phyloP scores from a whole-genome alignment of 2,888 invertebrate genomes.

The Aelia acuminata region DNA sequence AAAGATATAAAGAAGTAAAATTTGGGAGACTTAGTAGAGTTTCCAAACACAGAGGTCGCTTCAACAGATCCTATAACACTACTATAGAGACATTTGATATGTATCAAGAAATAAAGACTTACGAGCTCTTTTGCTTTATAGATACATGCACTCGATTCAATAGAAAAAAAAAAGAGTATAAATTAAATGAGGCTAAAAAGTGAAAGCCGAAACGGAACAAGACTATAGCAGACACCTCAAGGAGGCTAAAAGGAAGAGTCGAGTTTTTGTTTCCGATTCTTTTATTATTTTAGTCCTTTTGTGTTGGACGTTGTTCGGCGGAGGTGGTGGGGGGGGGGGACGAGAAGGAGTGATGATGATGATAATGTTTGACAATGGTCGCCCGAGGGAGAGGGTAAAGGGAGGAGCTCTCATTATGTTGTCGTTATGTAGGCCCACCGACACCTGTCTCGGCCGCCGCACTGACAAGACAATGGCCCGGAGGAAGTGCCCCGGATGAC shows the following conservation, averaged over 20 bases:
- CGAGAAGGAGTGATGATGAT: conserved; percentile 56
- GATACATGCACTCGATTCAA: background rate
- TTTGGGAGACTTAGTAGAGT: too few relatives aligned
- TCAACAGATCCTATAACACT: too few relatives aligned
- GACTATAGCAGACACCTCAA: background rate
- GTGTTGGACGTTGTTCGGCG: conserved; percentile 22
- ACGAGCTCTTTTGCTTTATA: background rate
- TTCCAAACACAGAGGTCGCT: too few relatives aligned
- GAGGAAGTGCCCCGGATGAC: conserved; percentile 52
- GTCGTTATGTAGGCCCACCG: conserved; percentile 51
- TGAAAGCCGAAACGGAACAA: background rate
- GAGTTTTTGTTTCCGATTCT: conserved; percentile 34
- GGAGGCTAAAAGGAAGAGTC: conserved; percentile 51
- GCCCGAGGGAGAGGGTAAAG: conserved; percentile 36
- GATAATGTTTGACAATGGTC: conserved; percentile 58
- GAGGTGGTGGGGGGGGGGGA: conserved; percentile 35
- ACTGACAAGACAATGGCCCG: conserved; percentile 49
- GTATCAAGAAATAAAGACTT: too few relatives aligned
- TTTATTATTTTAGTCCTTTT: conserved; percentile 45
- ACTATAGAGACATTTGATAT: too few relatives aligned
- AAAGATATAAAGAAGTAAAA: too few relatives aligned
- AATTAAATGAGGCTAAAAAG: background rate
- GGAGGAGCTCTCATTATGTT: conserved; percentile 54
- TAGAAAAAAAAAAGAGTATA: background rate
- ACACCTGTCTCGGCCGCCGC: conserved; percentile 54